A percentile compares a stretch with the other conserved stretches of the same genome.
Evolutionary conservation across 64 coral and sea anemone species (phyloP).

Genomic region (Cladopsammia gracilis): DNA sequence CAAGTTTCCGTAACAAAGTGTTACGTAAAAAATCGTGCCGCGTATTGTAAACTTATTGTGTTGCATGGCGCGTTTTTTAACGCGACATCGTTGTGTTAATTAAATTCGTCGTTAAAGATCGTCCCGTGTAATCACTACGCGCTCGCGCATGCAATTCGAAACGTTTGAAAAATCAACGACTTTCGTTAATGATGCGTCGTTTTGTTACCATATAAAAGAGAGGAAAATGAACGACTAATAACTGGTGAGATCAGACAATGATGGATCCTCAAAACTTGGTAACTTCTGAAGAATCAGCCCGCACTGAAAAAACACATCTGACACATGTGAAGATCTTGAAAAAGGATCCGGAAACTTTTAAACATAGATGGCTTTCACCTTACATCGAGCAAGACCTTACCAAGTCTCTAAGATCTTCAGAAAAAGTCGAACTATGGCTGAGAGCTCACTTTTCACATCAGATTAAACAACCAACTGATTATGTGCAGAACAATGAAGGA

Average conservation of each 20-base stretch:
- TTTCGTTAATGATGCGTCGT: no score
- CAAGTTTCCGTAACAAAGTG: no score
- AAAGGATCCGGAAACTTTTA: not conserved
- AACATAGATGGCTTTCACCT: slow-evolving; percentile 15
- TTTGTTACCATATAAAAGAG: no score
- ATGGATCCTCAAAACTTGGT: not conserved
- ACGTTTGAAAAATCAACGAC: no score
- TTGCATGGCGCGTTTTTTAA: no score
- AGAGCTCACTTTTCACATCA: slow-evolving; percentile 33
- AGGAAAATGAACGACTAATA: no score
- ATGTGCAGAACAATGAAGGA: not conserved
- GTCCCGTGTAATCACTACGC: no score
- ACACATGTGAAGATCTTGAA: not conserved
- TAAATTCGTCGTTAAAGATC: no score
- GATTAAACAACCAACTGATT: not conserved
- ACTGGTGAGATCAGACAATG: not conserved
- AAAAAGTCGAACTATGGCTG: slow-evolving; percentile 40
- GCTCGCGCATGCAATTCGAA: no score
- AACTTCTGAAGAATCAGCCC: not conserved
- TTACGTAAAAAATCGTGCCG: no score
- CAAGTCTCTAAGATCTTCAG: slow-evolving; percentile 23
- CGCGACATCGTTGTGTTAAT: no score
- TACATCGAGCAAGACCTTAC: slow-evolving; percentile 22
- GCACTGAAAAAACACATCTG: not conserved
- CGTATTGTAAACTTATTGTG: no score